Percentiles rank a stretch among this genome's conserved stretches.
phyloP scores from a whole-genome alignment of 2,113 vertebrate genomes.

The Sceloporus tristichus region DNA sequence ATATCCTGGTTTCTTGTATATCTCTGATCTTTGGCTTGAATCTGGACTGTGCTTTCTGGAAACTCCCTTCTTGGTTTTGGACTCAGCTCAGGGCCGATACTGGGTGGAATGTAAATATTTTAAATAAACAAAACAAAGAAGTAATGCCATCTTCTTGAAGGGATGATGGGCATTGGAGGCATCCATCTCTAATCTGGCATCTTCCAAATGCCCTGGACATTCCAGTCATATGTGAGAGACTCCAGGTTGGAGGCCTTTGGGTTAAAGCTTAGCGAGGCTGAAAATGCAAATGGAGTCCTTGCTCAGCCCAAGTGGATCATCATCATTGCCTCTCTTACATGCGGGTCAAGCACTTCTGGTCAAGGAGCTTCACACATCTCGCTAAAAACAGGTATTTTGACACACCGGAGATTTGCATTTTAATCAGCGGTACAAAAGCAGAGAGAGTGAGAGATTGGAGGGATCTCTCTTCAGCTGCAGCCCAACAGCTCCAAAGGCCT shows the following conservation, averaged over 20 bases:
- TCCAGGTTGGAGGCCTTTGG: background rate
- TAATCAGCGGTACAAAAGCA: background rate
- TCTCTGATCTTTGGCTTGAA: too few relatives aligned
- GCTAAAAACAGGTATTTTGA: background rate
- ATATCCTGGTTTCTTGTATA: too few relatives aligned
- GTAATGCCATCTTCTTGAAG: background rate
- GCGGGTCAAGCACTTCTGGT: background rate
- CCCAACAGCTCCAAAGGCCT: background rate
- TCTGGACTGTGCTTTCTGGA: too few relatives aligned
- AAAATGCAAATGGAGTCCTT: background rate
- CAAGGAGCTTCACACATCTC: background rate
- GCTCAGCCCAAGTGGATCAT: accelerated
- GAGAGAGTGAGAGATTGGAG: background rate
- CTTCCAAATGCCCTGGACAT: background rate
- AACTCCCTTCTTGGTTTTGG: too few relatives aligned
- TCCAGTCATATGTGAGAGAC: background rate
- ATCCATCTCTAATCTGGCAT: too few relatives aligned
- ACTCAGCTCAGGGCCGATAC: too few relatives aligned
- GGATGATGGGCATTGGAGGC: too few relatives aligned
- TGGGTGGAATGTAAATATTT: too few relatives aligned
- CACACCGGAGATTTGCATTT: slow-evolving; percentile 1
- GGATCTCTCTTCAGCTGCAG: background rate
- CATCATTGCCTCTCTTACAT: background rate
- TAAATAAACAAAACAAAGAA: too few relatives aligned
- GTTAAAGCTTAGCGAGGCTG: accelerated